A percentile compares a stretch with the other conserved stretches of the same genome.
Evolutionary conservation across 2,888 invertebrate species (phyloP).

Genomic region (Peribatodes rhomboidaria): DNA sequence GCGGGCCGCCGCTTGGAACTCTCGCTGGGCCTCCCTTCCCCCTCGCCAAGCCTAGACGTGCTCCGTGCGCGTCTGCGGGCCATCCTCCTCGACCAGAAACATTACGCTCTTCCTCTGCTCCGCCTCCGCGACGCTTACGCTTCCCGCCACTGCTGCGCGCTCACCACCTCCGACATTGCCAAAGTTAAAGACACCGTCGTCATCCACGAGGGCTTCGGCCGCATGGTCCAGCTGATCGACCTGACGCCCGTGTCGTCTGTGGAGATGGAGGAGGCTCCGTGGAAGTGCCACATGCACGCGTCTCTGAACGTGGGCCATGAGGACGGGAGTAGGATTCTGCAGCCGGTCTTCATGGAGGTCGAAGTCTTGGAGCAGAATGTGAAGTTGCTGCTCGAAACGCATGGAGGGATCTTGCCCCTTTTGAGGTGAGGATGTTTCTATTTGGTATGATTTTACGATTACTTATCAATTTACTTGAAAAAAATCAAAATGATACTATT

Average conservation of each 20-base stretch:
- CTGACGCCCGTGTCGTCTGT: conserved; percentile 67
- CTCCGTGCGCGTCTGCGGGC: conserved; percentile 90
- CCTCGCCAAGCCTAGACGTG: conserved; percentile 88
- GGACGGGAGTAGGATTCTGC: conserved; percentile 86
- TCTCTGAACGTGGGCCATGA: conserved; percentile 69
- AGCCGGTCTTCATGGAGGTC: conserved; percentile 89
- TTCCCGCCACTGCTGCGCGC: conserved; percentile 91
- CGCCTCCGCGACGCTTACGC: conserved; percentile 94
- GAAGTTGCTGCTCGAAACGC: conserved; percentile 89
- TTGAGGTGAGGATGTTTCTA: conserved; percentile 90
- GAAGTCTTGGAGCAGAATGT: conserved; percentile 88
- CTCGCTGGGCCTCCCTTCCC: conserved; percentile 87
- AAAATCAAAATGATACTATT: no score
- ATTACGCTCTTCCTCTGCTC: conserved; percentile 91
- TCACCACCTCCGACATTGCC: conserved; percentile 90
- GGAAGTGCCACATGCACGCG: conserved; percentile 85
- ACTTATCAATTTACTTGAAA: not conserved
- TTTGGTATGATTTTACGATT: not conserved
- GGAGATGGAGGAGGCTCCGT: conserved; percentile 79
- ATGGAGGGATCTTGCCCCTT: conserved; percentile 92
- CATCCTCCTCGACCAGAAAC: conserved; percentile 91
- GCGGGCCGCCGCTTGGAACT: conserved; percentile 92
- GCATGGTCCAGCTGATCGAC: conserved; percentile 77
- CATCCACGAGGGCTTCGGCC: conserved; percentile 77
- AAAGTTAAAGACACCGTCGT: conserved; percentile 91